These are phyloP conservation scores for Coreius guichenoti DNA, from an alignment of 2,797 vertebrate species.

Conservation along the genomic window DNA sequence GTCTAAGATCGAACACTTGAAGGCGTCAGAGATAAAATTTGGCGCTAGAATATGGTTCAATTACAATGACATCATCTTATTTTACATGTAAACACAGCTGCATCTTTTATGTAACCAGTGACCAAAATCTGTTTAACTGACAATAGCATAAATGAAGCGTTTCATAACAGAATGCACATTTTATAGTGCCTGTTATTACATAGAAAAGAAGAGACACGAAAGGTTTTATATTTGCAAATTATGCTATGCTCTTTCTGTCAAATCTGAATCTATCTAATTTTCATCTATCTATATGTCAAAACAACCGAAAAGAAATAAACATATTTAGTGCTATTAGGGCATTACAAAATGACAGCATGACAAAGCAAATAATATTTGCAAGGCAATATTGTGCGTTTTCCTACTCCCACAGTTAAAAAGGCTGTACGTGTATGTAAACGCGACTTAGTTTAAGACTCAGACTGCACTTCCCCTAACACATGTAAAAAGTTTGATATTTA, in stretches of 20 bases:
- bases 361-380: background rate
- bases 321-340: background rate
- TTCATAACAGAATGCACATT: background rate
- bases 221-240: background rate
- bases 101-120: constrained; percentile 15
- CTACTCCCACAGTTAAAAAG: background rate
- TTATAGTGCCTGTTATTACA: background rate
- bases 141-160: background rate
- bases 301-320: background rate
- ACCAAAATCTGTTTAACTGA: background rate
- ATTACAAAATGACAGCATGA: background rate
- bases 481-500: background rate
- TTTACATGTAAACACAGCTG: constrained; percentile 22
- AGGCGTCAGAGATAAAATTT: constrained; percentile 46
- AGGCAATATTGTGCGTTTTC: background rate
- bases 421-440: background rate
- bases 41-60: background rate
- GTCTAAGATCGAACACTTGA: constrained; percentile 25
- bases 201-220: background rate
- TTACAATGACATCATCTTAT: constrained; percentile 44
- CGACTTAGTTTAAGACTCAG: background rate
- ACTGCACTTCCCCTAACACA: background rate
- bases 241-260: background rate
- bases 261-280: background rate
- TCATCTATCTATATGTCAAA: background rate